Percentiles rank a stretch among this genome's conserved stretches.
Evolutionary conservation across 1,140 invertebrate species (phyloP).

Genomic region (Hycleus phaleratus): DNA sequence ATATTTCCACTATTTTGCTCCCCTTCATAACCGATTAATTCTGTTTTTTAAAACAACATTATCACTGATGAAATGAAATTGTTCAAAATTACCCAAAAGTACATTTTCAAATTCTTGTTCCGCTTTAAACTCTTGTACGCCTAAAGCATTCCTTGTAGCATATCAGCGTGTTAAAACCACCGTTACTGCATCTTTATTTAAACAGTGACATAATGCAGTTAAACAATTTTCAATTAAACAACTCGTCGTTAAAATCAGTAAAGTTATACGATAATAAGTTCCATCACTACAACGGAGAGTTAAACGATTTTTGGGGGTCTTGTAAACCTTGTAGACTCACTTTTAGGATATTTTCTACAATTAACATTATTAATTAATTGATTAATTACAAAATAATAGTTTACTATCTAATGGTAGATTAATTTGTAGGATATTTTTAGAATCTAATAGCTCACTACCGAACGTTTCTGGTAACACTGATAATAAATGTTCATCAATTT

Average conservation of each 20-base stretch:
- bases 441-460: background rate
- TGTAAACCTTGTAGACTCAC: conserved; percentile 44
- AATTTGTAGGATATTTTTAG: conserved; percentile 1
- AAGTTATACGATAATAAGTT: conserved; percentile 58
- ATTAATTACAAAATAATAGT: background rate
- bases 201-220: conserved; percentile 59
- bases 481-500: conserved; percentile 49
- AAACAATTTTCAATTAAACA: conserved; percentile 62
- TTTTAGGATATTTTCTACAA: conserved; percentile 10
- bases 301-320: conserved; percentile 65
- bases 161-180: conserved; percentile 82
- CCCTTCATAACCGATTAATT: conserved; percentile 36
- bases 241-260: conserved; percentile 59
- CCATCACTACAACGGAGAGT: conserved; percentile 65
- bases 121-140: conserved; percentile 66
- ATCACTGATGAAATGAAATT: too few relatives aligned
- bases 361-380: background rate
- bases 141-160: conserved; percentile 75
- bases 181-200: conserved; percentile 68
- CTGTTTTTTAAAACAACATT: conserved; percentile 1
- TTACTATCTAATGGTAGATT: conserved; percentile 3
- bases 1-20: conserved; percentile 28
- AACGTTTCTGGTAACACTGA: conserved; percentile 43
- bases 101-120: conserved; percentile 66
- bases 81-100: conserved; percentile 1